A percentile compares a stretch with the other conserved stretches of the same genome.
These are phyloP conservation scores for Brenthis hecate DNA, from an alignment of 2,888 invertebrate species.

Conservation along the genomic window DNA sequence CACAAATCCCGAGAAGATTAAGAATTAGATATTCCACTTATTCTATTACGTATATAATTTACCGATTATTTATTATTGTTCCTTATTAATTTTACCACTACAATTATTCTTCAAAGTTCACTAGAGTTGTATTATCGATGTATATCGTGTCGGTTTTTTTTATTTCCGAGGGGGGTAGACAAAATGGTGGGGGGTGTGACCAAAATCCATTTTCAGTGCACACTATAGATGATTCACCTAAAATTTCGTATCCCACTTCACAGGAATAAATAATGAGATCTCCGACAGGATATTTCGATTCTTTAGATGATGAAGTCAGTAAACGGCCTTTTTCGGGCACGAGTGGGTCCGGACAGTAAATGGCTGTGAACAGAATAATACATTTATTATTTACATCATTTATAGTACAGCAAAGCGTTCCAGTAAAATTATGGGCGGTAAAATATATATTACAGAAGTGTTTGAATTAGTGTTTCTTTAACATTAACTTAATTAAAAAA, in stretches of 20 bases:
- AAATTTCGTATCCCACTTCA: slow-evolving; percentile 54
- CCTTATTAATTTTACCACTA: background rate
- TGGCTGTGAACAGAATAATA: slow-evolving; percentile 79
- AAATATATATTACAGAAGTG: too few relatives aligned
- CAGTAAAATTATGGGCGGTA: too few relatives aligned
- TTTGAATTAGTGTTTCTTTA: too few relatives aligned
- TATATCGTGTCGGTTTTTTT: slow-evolving; percentile 66
- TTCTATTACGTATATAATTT: slow-evolving; percentile 2
- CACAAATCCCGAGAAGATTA: background rate
- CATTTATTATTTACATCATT: background rate
- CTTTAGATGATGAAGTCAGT: slow-evolving; percentile 57
- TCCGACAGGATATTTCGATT: slow-evolving; percentile 88
- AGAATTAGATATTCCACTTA: slow-evolving; percentile 10
- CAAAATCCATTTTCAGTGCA: slow-evolving; percentile 94
- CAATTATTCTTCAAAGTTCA: slow-evolving; percentile 57
- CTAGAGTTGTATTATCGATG: slow-evolving; percentile 68
- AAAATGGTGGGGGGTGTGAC: slow-evolving; percentile 93
- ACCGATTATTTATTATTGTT: background rate
- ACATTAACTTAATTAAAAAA: too few relatives aligned
- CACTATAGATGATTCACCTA: slow-evolving; percentile 91
- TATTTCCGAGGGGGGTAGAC: slow-evolving; percentile 74
- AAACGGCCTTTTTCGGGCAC: slow-evolving; percentile 86
- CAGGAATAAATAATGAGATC: slow-evolving; percentile 89
- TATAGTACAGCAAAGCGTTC: too few relatives aligned
- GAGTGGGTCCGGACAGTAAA: slow-evolving; percentile 90